These are phyloP conservation scores for Xiphophorus maculatus DNA, from an alignment of 2,113 vertebrate genomes.

Conservation along the genomic window DNA sequence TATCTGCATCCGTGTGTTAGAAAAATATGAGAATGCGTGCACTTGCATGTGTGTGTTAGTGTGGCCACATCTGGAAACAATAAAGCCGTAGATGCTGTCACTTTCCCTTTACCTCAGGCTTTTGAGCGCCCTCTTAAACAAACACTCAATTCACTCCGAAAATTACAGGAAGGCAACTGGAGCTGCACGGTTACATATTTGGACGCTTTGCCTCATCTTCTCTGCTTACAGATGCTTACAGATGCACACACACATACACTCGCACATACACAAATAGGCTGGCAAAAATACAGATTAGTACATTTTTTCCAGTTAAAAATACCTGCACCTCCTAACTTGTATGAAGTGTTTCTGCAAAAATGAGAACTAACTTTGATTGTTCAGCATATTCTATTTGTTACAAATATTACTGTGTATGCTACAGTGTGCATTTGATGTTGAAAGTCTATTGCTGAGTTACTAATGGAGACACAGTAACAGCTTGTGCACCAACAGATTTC, in stretches of 20 bases:
- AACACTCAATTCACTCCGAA: slow-evolving; percentile 77
- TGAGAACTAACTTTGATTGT: background rate
- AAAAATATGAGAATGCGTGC: background rate
- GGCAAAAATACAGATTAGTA: background rate
- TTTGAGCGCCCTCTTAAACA: slow-evolving; percentile 73
- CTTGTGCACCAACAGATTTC: slow-evolving; percentile 53
- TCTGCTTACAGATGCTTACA: slow-evolving; percentile 7
- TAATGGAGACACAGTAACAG: slow-evolving; percentile 34
- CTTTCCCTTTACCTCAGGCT: slow-evolving; percentile 71
- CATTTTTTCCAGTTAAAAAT: background rate
- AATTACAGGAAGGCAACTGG: slow-evolving; percentile 77
- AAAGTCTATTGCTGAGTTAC: slow-evolving; percentile 30
- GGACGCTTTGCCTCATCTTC: slow-evolving; percentile 19
- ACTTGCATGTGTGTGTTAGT: slow-evolving; percentile 27
- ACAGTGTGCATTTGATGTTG: too few species aligned
- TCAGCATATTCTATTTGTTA: background rate
- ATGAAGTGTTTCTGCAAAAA: background rate
- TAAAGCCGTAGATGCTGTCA: slow-evolving; percentile 75
- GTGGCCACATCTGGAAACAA: slow-evolving; percentile 76
- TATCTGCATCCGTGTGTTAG: slow-evolving; percentile 18
- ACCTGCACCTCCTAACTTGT: background rate
- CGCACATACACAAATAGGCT: slow-evolving; percentile 10
- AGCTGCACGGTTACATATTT: slow-evolving; percentile 60
- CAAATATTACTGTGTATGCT: too few species aligned
- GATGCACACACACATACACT: slow-evolving; percentile 23